Evolutionary conservation across 2,888 invertebrate species (phyloP).

Genomic region (Nephrocerus scutellatus): DNA sequence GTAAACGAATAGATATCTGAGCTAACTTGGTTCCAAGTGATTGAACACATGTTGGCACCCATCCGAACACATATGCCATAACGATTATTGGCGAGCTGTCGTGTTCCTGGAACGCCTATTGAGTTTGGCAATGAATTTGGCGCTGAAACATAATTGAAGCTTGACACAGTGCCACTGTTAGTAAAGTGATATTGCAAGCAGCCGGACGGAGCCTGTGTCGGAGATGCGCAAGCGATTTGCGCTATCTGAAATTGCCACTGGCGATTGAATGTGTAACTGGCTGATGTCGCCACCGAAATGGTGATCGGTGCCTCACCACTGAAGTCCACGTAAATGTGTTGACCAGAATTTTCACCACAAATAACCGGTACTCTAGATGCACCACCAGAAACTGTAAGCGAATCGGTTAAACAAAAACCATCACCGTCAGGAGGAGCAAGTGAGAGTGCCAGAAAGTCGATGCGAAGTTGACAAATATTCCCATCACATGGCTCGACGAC

Average conservation of each 20-base stretch:
- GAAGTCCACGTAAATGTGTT: slow-evolving; percentile 71
- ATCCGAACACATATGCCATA: slow-evolving; percentile 73
- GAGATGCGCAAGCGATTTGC: slow-evolving; percentile 67
- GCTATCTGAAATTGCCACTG: slow-evolving; percentile 69
- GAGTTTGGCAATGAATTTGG: slow-evolving; percentile 54
- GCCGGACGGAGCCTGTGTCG: slow-evolving; percentile 66
- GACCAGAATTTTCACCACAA: slow-evolving; percentile 76
- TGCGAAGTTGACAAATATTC: slow-evolving; percentile 55
- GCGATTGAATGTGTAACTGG: slow-evolving; percentile 55
- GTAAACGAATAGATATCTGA: slow-evolving; percentile 60
- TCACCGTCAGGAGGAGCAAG: slow-evolving; percentile 65
- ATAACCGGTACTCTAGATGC: slow-evolving; percentile 61
- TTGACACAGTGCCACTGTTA: slow-evolving; percentile 56
- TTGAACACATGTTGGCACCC: slow-evolving; percentile 64
- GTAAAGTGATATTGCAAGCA: slow-evolving; percentile 69
- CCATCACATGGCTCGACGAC: slow-evolving; percentile 63
- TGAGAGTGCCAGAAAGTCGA: slow-evolving; percentile 69
- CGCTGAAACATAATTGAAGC: slow-evolving; percentile 69
- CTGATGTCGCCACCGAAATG: slow-evolving; percentile 59
- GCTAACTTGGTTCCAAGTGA: slow-evolving; percentile 57
- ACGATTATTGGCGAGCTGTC: slow-evolving; percentile 64
- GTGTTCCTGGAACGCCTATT: slow-evolving; percentile 55
- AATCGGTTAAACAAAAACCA: slow-evolving; percentile 65
- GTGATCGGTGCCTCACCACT: slow-evolving; percentile 61
- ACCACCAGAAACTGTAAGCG: slow-evolving; percentile 62